Base-by-base conservation (phyloP, 2,113 vertebrate species). In the Theristicus caerulescens region DNA sequence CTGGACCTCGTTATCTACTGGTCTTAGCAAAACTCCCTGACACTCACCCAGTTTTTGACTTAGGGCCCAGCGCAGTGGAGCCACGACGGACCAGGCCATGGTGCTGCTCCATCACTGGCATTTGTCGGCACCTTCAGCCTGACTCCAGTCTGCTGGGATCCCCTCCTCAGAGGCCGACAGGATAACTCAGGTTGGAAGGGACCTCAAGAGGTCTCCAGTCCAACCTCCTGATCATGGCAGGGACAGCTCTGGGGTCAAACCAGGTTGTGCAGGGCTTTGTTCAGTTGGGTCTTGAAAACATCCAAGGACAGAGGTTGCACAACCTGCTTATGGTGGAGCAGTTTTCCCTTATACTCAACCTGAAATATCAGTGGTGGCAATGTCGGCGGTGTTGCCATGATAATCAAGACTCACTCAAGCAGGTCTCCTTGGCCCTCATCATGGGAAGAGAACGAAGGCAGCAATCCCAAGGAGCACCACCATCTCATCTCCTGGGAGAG, bases 11-110 rank as follows among this genome's bases (percentile, higher is more conserved):
- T 57, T 73, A 29, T 65, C 77, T 81, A 27, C 36, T 69, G 26
- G 8, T 40, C 54, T 70, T 42, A 44, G 59, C 4, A 51, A 14
- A 76, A 51, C 44, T 83, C 67, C 32, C 25, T 18, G 10, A 5
- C 27, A 6, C 42, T 76, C n/a, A 42, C 12, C 14, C 27, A 32
- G 52, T 32, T 29, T 69, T 42, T 42, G 18, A 49, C 15, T 32
- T 49, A 49, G 6, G 8, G 19, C 14, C 64, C 62, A 14, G 36
- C 0, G 6, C 15, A 47, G 49, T 4, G 36, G 36, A 70, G 51
- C 36, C 49, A 21, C 4, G 0, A 27, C 1, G 10, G 17, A 55
- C 13, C 13, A 29, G n/a, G 12, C 32, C 20, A 8, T 0, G 5
- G 11, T 29, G 29, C 64, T 86, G 32, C 62, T 69, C 64, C 34